Conservation (phyloP, 2,888 invertebrate species). For the Perithous albicinctus region DNA sequence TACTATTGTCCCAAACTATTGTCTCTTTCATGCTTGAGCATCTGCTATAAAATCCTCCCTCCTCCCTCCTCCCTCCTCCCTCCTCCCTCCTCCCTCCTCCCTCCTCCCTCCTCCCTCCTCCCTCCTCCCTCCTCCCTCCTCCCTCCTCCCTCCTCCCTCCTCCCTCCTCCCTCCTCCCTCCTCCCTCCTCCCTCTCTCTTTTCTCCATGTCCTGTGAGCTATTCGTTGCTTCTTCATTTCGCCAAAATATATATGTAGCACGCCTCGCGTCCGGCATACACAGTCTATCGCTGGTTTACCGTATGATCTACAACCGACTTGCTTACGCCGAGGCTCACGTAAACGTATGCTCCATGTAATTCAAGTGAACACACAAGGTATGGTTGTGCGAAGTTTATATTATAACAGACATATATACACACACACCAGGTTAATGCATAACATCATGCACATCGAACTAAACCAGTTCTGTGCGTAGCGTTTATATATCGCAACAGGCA, state of each 20-base stretch:
- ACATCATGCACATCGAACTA: conserved; percentile 28
- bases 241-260: background rate
- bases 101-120: too few relatives aligned
- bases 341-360: conserved; percentile 41
- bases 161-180: background rate
- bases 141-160: background rate
- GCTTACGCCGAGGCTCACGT: conserved; percentile 3
- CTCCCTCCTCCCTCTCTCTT: conserved; percentile 11
- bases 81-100: too few relatives aligned
- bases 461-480: conserved; percentile 57
- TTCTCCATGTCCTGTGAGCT: background rate
- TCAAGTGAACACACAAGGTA: conserved; percentile 38
- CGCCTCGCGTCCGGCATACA: conserved; percentile 32
- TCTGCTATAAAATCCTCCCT: too few relatives aligned
- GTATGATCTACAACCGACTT: conserved; percentile 51
- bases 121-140: too few relatives aligned
- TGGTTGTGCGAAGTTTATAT: conserved; percentile 3
- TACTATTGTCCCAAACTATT: too few relatives aligned
- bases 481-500: conserved; percentile 50
- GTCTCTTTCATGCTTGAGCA: too few relatives aligned
- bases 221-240: conserved; percentile 18
- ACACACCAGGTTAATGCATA: background rate
- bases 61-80: background rate
- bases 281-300: conserved; percentile 41
- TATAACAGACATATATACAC: too few relatives aligned